These are phyloP conservation scores for Spilosoma lubricipeda DNA, from an alignment of 2,888 invertebrate species.

Conservation along the genomic window DNA sequence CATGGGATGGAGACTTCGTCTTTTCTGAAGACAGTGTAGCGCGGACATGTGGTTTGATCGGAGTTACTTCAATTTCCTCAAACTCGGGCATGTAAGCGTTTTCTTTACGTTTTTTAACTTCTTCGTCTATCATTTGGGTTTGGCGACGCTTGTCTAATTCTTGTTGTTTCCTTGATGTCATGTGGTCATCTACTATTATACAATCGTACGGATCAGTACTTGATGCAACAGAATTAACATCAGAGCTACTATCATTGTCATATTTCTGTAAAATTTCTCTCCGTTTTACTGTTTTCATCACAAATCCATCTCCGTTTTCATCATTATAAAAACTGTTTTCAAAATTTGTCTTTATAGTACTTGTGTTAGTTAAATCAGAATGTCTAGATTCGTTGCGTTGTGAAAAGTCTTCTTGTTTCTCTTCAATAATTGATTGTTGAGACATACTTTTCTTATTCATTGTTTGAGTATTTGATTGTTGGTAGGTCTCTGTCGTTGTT, in stretches of 20 bases:
- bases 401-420: slow-evolving; percentile 76
- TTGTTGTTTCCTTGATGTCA: slow-evolving; percentile 84
- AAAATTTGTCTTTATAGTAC: slow-evolving; percentile 84
- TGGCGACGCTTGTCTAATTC: slow-evolving; percentile 81
- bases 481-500: slow-evolving; percentile 61
- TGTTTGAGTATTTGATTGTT: slow-evolving; percentile 60
- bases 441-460: slow-evolving; percentile 79
- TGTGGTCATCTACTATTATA: slow-evolving; percentile 94
- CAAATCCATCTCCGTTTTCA: slow-evolving; percentile 88
- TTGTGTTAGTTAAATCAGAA: slow-evolving; percentile 81
- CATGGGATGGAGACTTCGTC: slow-evolving; percentile 74
- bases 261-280: slow-evolving; percentile 91
- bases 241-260: slow-evolving; percentile 88
- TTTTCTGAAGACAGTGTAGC: slow-evolving; percentile 79
- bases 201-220: slow-evolving; percentile 92
- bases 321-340: slow-evolving; percentile 90
- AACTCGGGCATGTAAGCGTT: slow-evolving; percentile 82
- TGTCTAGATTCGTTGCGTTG: slow-evolving; percentile 81
- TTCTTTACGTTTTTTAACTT: slow-evolving; percentile 78
- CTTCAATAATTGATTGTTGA: slow-evolving; percentile 79
- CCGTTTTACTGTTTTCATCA: slow-evolving; percentile 90
- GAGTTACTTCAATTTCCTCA: slow-evolving; percentile 83
- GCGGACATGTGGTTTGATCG: slow-evolving; percentile 81
- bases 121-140: slow-evolving; percentile 72
- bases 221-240: slow-evolving; percentile 88